Conservation (phyloP, 2,797 vertebrate genomes). For the Scarus forsteni region DNA sequence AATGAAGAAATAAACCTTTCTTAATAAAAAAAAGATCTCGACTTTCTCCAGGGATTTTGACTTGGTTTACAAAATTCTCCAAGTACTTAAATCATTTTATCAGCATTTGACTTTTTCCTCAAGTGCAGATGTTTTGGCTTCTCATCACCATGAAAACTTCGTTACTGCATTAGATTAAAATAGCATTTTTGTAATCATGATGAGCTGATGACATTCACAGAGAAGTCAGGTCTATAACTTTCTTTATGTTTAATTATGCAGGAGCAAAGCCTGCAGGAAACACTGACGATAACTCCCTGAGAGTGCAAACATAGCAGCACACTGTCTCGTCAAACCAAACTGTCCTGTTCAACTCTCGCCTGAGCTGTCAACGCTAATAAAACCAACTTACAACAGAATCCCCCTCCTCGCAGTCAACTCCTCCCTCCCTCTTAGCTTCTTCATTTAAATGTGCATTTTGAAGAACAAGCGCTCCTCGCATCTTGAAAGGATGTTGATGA, state of each 20-base stretch:
- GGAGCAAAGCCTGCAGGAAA: constrained; percentile 1
- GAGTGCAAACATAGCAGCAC: neutral
- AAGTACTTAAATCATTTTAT: no score
- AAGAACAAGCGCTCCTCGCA: constrained; percentile 74
- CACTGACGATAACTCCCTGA: constrained; percentile 5
- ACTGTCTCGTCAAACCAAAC: constrained; percentile 14
- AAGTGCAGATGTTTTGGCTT: no score
- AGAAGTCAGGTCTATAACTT: neutral
- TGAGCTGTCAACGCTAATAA: constrained; percentile 71
- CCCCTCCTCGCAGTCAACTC: constrained; percentile 35
- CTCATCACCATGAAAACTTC: no score
- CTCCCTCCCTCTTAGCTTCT: constrained; percentile 65
- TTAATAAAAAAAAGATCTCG: neutral
- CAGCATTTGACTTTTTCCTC: no score
- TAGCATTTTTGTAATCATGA: no score
- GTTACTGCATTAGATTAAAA: no score
- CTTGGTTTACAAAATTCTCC: no score
- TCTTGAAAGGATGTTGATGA: constrained; percentile 81
- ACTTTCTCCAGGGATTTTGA: no score
- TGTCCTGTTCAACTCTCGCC: constrained; percentile 31
- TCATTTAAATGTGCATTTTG: constrained; percentile 83
- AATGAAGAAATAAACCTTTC: constrained; percentile 68
- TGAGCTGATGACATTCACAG: no score
- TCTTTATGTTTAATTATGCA: neutral
- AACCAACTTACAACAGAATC: constrained; percentile 72